Base-by-base conservation (phyloP, 2,888 invertebrate genomes). In the Polyploca ridens region DNA sequence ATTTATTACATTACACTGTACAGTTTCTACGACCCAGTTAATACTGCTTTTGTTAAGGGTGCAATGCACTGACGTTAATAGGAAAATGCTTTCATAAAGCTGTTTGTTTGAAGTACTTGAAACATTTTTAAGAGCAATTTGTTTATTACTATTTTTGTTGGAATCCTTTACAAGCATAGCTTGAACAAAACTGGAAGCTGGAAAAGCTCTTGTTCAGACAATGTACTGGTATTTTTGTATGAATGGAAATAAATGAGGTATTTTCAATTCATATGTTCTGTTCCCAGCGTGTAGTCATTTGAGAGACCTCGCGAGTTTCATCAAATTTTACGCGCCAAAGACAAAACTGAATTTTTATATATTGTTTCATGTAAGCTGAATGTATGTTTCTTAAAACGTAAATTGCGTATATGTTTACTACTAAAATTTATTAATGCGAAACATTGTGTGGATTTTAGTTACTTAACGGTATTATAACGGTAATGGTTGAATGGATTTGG, bases 31-130 rank as follows among this genome's bases (percentile, higher is more conserved):
- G 76, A 76, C 81, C 82, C 60, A 80, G 65, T 77, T 79, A 62
- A 63, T 64, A 46, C 6, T 46, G 66, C 68, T 73, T 71, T 78
- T 79, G 74, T 77, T 69, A 69, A 70, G 76, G 73, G 76, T 76
- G 76, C 77, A 79, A 69, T 81, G 82, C 77, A 68, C 76, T 64
- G 74, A 38, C 72, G 66, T 69, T 80, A 78, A 79, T 74, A 67
- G 69, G 66, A 73, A 68, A 67, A 64, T 66, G 66, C 67, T 64
- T 69, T 67, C 16, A 35, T 33, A n/a, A 16, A 38, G 3, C n/a
- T 35, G 5, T 60, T 38, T 35, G 59, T 38, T 60, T 13, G 16
- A 38, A 60, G 59, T 10, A 38, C n/a, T 35, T 33, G 7, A 16
- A 35, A 38, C 59, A 38, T 5, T 60, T 60, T 7, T n/a, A 38